Evolutionary conservation across 2,888 invertebrate species (phyloP), one percentile per base, ranked within the genome.

Genomic region (Clistopyga incitator): DNA sequence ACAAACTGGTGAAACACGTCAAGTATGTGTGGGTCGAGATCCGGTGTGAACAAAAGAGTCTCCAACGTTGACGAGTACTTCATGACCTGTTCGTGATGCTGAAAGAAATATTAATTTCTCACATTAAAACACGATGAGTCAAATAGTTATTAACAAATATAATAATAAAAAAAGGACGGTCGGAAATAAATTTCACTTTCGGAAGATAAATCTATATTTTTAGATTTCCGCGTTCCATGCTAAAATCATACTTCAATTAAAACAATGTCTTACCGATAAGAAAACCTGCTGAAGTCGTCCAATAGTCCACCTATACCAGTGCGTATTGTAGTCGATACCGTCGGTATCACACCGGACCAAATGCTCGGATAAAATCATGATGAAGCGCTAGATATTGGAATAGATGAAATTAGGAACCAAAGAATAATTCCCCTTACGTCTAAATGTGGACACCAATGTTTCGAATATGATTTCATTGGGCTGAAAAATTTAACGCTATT

Each of bases 1-100:
- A 98, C 96, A 94, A 99, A 99, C 94, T 99, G 99, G 91, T 99
- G 98, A 95, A 99, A 99, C 80, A 99, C 97, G 93, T 99, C 98
- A 85, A 99, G 94, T 91, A 99, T 98, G 93, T 99, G 98, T 3
- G 98, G 96, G 92, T 99, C 99, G 92, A 99, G 95, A 93, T 99
- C 99, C 89, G 98, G 98, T 0, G 99, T 99, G 94, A 99, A 99
- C 59, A 99, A 95, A 64, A 99, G 95, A 0, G 98, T 98, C 93
- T 99, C 99, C 93, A 99, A 93, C 0, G 99, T 99, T 87, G 97
- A 97, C 93, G 98, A 98, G 95, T 99, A 99, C 92, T 98, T 98
- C 94, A 98, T 98, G 25, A 99, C 98, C 95, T 99, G 98, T 91
- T 98, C 98, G 93, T 98, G 98, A 93, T 99, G 99, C 99, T 99